Evolutionary conservation across 2,797 vertebrate species (phyloP), one percentile per base, ranked within the genome.

Genomic region (Uromys caudimaculatus): DNA sequence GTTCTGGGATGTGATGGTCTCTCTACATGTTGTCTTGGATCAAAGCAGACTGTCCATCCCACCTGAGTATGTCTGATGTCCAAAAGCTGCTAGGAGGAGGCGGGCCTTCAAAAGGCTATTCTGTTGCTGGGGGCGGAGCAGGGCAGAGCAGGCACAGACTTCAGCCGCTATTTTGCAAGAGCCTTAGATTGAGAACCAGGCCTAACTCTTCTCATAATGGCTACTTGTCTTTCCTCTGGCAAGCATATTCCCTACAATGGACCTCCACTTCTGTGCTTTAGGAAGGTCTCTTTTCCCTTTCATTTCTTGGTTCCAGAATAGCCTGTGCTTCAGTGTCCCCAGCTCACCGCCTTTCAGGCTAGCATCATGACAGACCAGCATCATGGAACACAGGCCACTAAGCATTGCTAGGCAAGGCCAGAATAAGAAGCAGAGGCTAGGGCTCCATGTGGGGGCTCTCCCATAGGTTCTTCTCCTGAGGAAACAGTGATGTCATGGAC

Each of bases 381-480:
- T 95, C 90, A 93, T 96, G 92, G 71, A 0, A 44, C 67, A 95
- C 10, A 0, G 62, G 75, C 76, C 41, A 52, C 16, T 50, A 87
- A 93, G 67, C 1, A 1, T 95, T 86, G 93, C 93, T 87, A 90
- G 60, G 82, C 92, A 44, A 60, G 29, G 50, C 58, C 24, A 32
- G 47, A 90, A 58, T 50, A 60, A 94, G 27, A 77, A 60, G 2
- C 19, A 89, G 90, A 84, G 35, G 67, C 24, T 3, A 3, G 21
- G 41, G 19, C 29, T 6, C 27, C 50, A 50, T 62, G 9, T 27
- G 5, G 67, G 32, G 0, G 38, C 38, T 71, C 69, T 60, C 87
- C 79, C 19, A 32, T 41, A 14, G 29, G n/a, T 12, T 47, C 60
- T 54, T 41, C 47, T 58, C 21, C 52, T 6, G 12, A 38, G 69